These are phyloP conservation scores for Copidosoma aretas DNA, from an alignment of 2,888 invertebrate genomes.

Conservation along the genomic window DNA sequence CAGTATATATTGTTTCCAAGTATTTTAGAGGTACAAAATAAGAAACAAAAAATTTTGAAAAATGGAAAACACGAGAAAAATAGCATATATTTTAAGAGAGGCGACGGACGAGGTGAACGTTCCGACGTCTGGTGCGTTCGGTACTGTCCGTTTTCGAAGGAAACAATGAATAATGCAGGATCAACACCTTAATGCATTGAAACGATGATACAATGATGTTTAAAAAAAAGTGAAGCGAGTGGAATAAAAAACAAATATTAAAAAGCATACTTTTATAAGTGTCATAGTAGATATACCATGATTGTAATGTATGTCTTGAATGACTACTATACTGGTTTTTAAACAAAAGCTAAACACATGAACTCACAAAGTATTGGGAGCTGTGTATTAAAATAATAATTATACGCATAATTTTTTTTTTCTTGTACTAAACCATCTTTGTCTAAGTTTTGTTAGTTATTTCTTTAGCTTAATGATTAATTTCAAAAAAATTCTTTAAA, in stretches of 20 bases:
- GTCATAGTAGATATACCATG: slow-evolving; percentile 43
- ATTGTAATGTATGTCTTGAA: slow-evolving; percentile 34
- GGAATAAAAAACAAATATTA: slow-evolving; percentile 29
- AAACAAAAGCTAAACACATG: slow-evolving; percentile 23
- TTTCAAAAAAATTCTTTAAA: too few relatives aligned
- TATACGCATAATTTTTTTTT: too few relatives aligned
- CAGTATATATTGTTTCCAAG: slow-evolving; percentile 33
- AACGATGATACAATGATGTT: neutral
- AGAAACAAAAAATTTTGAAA: slow-evolving; percentile 25
- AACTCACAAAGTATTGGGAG: slow-evolving; percentile 35
- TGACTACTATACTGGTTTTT: slow-evolving; percentile 16
- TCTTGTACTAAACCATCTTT: too few relatives aligned
- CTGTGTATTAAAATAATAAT: too few relatives aligned
- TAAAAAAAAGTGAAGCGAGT: slow-evolving; percentile 4
- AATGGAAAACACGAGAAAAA: slow-evolving; percentile 25
- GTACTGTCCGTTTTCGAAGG: slow-evolving; percentile 31
- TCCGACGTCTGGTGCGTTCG: slow-evolving; percentile 16
- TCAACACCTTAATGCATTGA: neutral
- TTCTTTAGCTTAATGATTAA: too few relatives aligned
- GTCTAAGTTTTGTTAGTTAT: too few relatives aligned
- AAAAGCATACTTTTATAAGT: slow-evolving; percentile 37
- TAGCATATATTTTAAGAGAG: slow-evolving; percentile 28
- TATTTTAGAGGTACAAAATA: neutral
- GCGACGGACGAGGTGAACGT: slow-evolving; percentile 31
- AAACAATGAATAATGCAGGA: neutral